Evolutionary conservation across 2,888 invertebrate species (phyloP), one percentile per base, ranked within the genome.

Genomic region (Rhaphigaster nebulosa): DNA sequence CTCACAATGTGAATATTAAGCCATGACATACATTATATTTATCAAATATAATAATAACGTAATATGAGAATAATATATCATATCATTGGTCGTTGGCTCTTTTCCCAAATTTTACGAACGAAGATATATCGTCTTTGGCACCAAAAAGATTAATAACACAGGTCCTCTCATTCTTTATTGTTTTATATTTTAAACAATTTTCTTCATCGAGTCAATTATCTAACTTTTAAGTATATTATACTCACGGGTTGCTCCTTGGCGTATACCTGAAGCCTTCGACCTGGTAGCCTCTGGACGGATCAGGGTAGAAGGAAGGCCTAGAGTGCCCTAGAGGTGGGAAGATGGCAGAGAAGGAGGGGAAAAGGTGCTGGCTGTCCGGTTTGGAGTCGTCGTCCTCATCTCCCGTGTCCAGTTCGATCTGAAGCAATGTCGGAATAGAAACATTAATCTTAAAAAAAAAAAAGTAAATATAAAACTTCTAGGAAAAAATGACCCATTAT

Each of bases 301-400:
- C 95, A 93, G 95, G 95, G 91, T 95, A 95, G 91, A 95, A 95
- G 70, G 95, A 91, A 10, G 95, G 95, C 56, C 95, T 94, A 0
- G 95, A 95, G 92, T 95, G 95, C 50, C 96, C 96, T 91, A 95
- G 94, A 87, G 95, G 95, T 6, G 96, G 95, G 93, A 96, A 96
- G 23, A 96, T 94, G 92, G 96, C 96, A 4, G 96, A 95, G 93
- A 97, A 97, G 0, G 97, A 95, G 0, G 97, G 97, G 94, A 97
- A 97, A 94, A 97, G 97, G 90, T 93, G 93, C 92, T 93, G 93
- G 34, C 92, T 91, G 87, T 92, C 92, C 0, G 90, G 90, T 80
- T 90, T 91, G 23, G 91, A 89, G 87, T 92, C 91, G 8, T 90
- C 90, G 80, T 93, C 94, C 94, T 93, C 92, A 80, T 91, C 90